Conservation (phyloP, 2,888 invertebrate genomes). For the Sympetrum striolatum region DNA sequence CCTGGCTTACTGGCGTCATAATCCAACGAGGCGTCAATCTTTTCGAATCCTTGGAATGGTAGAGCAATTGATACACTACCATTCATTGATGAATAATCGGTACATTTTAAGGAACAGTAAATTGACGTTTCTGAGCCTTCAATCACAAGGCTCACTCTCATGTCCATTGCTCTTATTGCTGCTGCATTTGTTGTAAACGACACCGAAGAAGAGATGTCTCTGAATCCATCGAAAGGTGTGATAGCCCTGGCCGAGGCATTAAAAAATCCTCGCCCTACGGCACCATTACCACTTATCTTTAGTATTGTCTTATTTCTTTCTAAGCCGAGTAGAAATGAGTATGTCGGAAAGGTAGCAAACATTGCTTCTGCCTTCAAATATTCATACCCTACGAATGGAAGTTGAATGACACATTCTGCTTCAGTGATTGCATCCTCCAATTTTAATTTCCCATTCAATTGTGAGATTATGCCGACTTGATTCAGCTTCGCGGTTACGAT, state of each 20-base stretch:
- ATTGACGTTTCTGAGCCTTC: not conserved
- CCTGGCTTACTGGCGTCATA: slow-evolving; percentile 15
- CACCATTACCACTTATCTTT: not conserved
- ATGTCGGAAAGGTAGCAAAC: not conserved
- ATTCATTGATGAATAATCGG: not conserved
- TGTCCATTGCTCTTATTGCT: not conserved
- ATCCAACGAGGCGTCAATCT: not conserved
- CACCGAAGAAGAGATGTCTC: not conserved
- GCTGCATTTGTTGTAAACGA: not conserved
- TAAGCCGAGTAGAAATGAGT: not conserved
- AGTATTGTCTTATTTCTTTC: not conserved
- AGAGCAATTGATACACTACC: not conserved
- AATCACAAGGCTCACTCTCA: not conserved
- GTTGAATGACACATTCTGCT: not conserved
- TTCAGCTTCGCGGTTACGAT: not conserved
- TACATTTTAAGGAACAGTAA: not conserved
- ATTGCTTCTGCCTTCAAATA: slow-evolving; percentile 10
- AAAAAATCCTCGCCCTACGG: not conserved
- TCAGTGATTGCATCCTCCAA: not conserved
- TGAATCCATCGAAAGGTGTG: not conserved
- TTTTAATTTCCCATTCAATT: not conserved
- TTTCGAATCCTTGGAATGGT: slow-evolving; percentile 9
- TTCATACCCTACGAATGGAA: not conserved
- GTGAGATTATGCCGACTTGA: not conserved
- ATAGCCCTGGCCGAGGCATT: not conserved